Base-by-base conservation (phyloP, 2,113 vertebrate genomes). In the Strix aluco region DNA sequence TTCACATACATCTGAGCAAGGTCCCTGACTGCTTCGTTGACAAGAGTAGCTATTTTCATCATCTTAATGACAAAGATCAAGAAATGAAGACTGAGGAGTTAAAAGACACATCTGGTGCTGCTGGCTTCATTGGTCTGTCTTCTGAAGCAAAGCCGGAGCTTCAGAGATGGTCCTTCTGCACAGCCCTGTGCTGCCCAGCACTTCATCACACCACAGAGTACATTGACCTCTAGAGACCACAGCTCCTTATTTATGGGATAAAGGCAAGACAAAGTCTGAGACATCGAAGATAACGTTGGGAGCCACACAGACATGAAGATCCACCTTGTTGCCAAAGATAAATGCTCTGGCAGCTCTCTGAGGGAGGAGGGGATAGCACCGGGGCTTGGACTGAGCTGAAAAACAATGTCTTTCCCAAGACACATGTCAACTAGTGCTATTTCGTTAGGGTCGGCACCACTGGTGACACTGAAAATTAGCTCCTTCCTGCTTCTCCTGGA, bases 201-300 rank as follows among this genome's bases (percentile, higher is more conserved):
- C 51, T 38, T 77, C 36, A 15, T 23, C 25, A 15, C 52, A 12
- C 25, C 15, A 32, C 5, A 3, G 38, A 27, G 42, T 8, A 14
- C 30, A 2, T 47, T 29, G 63, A 36, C 15, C 47, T 46, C 15
- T 25, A 22, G 29, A 51, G 36, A 36, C 16, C 47, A 29, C 59
- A 27, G 42, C 16, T 57, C 42, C 51, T 29, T 58, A 19, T 36
- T 44, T 47, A 26, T 9, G 23, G 17, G 49, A 20, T 14, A 52
- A 65, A 65, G 38, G 62, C 44, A 59, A 71, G 40, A 52, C 63
- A 20, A 54, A 12, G 11, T 6, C 23, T 5, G 51, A 38, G 69
- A 32, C 8, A 2, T 10, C 15, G 57, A 34, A 65, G 34, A 23
- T 6, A 34, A 38, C 0, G 0, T 4, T 54, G n/a, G 30, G 27